Evolutionary conservation across 1,140 invertebrate species (phyloP).

Genomic region (Bacillus rossius): DNA sequence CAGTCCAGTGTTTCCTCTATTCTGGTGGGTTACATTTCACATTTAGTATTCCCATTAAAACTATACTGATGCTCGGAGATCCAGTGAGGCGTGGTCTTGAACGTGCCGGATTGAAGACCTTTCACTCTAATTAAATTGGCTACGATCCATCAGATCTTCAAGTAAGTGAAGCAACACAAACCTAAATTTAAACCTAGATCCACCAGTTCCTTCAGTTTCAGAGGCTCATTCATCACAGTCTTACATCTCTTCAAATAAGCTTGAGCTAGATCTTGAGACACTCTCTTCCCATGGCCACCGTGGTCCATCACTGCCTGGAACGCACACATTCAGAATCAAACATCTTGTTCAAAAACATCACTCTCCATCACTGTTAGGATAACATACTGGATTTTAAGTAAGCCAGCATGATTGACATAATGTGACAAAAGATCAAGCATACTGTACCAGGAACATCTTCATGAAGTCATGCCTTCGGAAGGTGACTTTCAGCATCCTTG

Average conservation of each 20-base stretch:
- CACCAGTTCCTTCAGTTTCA: constrained; percentile 34
- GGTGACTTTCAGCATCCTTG: constrained; percentile 62
- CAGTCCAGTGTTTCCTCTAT: no score
- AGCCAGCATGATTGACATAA: not conserved
- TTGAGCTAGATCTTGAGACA: constrained; percentile 46
- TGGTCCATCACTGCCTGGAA: constrained; percentile 56
- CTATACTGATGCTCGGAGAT: no score
- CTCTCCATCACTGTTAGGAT: not conserved
- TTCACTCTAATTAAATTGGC: not conserved
- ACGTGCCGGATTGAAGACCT: no score
- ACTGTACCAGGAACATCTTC: constrained; percentile 61
- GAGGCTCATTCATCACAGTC: not conserved
- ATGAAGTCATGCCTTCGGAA: constrained; percentile 59
- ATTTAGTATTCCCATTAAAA: no score
- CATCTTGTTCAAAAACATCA: not conserved
- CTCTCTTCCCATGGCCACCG: constrained; percentile 53
- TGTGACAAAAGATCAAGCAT: no score
- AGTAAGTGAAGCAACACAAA: constrained; percentile 11
- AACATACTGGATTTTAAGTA: not conserved
- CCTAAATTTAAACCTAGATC: constrained; percentile 53
- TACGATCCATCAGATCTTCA: not conserved
- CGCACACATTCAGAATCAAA: not conserved
- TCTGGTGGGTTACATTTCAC: no score
- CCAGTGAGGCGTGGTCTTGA: not conserved
- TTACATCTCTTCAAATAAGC: constrained; percentile 7